phyloP scores from a whole-genome alignment of 2,797 vertebrate genomes.

The Micrastur ruficollis region DNA sequence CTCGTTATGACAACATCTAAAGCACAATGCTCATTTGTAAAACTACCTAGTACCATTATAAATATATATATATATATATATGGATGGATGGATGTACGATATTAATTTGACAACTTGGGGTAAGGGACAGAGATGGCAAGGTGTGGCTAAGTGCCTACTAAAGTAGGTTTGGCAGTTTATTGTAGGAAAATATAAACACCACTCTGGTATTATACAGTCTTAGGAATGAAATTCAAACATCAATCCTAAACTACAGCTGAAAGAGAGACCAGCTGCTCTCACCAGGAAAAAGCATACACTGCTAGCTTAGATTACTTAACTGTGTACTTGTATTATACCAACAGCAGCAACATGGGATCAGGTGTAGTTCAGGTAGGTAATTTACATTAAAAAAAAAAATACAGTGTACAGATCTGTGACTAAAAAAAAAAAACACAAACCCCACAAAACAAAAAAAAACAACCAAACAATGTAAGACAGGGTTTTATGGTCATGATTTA shows the following conservation, averaged over 20 bases:
- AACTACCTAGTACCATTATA: background rate
- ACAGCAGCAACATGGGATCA: background rate
- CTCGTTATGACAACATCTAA: background rate
- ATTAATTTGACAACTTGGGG: background rate
- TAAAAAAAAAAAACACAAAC: background rate
- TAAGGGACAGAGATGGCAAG: background rate
- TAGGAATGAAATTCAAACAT: background rate
- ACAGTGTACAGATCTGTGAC: background rate
- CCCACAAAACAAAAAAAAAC: background rate
- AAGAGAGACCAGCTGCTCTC: background rate
- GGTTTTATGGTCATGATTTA: background rate
- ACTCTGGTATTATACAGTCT: background rate
- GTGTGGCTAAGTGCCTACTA: background rate
- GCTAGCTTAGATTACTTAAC: background rate
- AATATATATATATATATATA: background rate
- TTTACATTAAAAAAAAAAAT: background rate
- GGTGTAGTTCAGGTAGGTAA: rapidly evolving
- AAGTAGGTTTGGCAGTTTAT: background rate
- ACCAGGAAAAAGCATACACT: background rate
- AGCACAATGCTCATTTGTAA: background rate
- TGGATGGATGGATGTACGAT: background rate
- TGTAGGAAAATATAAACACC: background rate
- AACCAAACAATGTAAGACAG: rapidly evolving
- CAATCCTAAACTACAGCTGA: background rate
- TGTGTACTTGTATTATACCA: background rate